These are phyloP conservation scores for Loxodonta africana DNA, from an alignment of 2,113 vertebrate genomes.

Conservation along the genomic window DNA sequence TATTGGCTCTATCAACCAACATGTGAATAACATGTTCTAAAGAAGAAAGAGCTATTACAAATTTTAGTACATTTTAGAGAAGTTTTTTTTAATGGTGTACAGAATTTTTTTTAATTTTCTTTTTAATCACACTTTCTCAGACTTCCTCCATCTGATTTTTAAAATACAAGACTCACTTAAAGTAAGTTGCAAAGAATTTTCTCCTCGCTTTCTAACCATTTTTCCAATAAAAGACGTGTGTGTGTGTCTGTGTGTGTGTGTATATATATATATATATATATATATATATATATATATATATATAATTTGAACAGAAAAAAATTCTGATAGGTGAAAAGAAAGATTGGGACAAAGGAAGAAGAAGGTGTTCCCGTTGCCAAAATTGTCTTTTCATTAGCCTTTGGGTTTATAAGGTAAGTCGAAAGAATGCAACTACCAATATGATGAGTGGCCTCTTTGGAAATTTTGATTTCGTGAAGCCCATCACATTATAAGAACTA, in stretches of 20 bases:
- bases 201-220: background rate
- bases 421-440: background rate
- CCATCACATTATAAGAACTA: background rate
- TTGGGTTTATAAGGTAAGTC: background rate
- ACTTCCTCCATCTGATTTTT: slow-evolving; percentile 12
- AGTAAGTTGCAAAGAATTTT: background rate
- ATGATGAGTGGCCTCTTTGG: background rate
- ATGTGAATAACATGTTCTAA: background rate
- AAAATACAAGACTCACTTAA: background rate
- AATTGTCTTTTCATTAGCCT: background rate
- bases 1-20: background rate
- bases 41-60: background rate
- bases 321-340: background rate
- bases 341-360: background rate
- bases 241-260: too few relatives aligned
- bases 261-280: background rate
- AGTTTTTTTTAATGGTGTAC: background rate
- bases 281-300: background rate
- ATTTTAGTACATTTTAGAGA: background rate
- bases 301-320: slow-evolving; percentile 43
- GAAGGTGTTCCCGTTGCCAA: background rate
- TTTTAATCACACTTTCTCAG: slow-evolving; percentile 17
- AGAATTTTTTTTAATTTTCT: background rate
- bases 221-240: background rate
- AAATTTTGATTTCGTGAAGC: background rate